phyloP scores from a whole-genome alignment of 2,888 invertebrate species.

The Trimorus sp. region DNA sequence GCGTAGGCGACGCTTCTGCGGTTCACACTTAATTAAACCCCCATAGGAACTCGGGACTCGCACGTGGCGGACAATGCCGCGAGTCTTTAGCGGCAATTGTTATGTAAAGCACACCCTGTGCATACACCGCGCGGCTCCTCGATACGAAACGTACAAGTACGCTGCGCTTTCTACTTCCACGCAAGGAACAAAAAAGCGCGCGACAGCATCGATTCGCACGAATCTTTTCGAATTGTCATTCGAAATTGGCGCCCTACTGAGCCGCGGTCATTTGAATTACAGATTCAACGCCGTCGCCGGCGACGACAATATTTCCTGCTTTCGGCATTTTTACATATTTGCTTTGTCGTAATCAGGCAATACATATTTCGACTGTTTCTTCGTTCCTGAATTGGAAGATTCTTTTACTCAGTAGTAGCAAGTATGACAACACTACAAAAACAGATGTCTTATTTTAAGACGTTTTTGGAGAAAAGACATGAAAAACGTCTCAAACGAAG shows the following conservation, averaged over 20 bases:
- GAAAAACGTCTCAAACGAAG: too few relatives aligned
- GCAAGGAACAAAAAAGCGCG: conserved; percentile 49
- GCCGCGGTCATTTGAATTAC: conserved; percentile 38
- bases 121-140: conserved; percentile 75
- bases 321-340: too few relatives aligned
- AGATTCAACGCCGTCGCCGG: conserved; percentile 17
- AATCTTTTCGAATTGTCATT: conserved; percentile 48
- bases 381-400: too few relatives aligned
- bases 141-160: conserved; percentile 72
- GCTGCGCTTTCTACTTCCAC: conserved; percentile 46
- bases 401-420: too few relatives aligned
- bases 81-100: conserved; percentile 82
- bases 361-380: too few relatives aligned
- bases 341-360: too few relatives aligned
- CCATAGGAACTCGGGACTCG: conserved; percentile 78
- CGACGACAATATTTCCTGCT: too few relatives aligned
- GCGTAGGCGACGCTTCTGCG: conserved; percentile 80
- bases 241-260: conserved; percentile 28
- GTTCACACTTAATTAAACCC: conserved; percentile 82
- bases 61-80: conserved; percentile 81
- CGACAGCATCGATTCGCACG: conserved; percentile 21
- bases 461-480: too few relatives aligned
- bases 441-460: too few relatives aligned
- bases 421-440: too few relatives aligned
- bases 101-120: conserved; percentile 80